Evolutionary conservation across 2,888 invertebrate species (phyloP).

Genomic region (Lithodes maja): DNA sequence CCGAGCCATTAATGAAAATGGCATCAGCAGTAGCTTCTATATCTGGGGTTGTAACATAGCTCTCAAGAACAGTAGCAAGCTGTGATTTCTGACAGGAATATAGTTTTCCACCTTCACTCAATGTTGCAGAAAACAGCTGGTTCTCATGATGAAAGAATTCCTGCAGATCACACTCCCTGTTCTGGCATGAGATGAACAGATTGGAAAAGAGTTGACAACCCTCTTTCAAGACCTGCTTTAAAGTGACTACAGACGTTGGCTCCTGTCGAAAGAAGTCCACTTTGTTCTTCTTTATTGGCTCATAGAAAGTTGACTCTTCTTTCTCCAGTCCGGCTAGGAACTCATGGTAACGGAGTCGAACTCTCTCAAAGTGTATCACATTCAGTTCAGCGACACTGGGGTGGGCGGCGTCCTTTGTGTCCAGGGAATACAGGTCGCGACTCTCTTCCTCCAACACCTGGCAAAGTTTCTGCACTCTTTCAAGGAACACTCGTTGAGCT

Average conservation of each 20-base stretch:
- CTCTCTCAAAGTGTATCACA: not conserved
- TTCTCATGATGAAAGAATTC: slow-evolving; percentile 2
- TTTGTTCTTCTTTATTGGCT: slow-evolving; percentile 14
- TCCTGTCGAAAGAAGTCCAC: not conserved
- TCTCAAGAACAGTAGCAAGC: not conserved
- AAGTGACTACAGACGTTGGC: not conserved
- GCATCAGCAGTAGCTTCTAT: not conserved
- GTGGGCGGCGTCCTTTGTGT: slow-evolving; percentile 9
- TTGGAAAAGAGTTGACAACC: not conserved
- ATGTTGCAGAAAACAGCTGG: not conserved
- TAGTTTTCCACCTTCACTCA: not conserved
- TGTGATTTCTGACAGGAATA: not conserved
- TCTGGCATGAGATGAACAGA: not conserved
- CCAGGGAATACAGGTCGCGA: not conserved
- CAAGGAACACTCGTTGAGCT: not conserved
- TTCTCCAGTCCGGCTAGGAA: not conserved
- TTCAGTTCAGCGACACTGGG: not conserved
- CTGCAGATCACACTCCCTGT: not conserved
- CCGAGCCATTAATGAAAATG: not conserved
- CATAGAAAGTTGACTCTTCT: not conserved
- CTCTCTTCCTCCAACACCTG: not conserved
- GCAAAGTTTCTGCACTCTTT: not conserved
- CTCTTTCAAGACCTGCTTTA: not conserved
- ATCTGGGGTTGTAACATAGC: not conserved
- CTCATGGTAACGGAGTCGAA: not conserved